Percentiles rank a stretch among this genome's conserved stretches.
These are phyloP conservation scores for Actinemys pallida DNA, from an alignment of 2,113 vertebrate genomes.

Conservation along the genomic window DNA sequence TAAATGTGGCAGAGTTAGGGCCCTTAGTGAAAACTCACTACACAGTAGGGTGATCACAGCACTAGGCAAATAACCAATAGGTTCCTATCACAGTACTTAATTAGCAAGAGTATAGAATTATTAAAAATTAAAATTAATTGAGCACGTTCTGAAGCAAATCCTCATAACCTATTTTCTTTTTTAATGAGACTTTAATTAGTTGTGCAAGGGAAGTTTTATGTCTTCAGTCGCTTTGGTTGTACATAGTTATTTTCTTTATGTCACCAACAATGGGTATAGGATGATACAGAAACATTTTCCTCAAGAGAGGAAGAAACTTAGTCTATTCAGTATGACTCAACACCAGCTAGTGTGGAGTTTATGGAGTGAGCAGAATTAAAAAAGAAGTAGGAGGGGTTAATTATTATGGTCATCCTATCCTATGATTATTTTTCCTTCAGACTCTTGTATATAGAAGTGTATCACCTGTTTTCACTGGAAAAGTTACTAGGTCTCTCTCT, in stretches of 20 bases:
- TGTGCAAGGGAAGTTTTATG: constrained; percentile 64
- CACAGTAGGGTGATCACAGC: background rate
- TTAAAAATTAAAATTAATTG: constrained; percentile 75
- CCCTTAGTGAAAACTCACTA: background rate
- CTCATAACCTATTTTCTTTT: constrained; percentile 64
- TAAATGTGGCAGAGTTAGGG: background rate
- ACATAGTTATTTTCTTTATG: constrained; percentile 44
- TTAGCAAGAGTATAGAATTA: constrained; percentile 70
- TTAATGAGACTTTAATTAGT: constrained; percentile 71
- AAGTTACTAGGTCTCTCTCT: background rate
- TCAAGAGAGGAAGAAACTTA: constrained; percentile 58
- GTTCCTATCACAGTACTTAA: constrained; percentile 60
- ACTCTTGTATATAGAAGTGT: background rate
- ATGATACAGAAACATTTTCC: constrained; percentile 65
- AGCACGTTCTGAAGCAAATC: constrained; percentile 66
- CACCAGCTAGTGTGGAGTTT: constrained; percentile 62
- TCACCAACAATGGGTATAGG: constrained; percentile 51
- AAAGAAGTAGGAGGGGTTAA: constrained; percentile 37
- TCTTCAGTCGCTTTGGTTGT: constrained; percentile 57
- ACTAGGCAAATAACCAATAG: constrained; percentile 53
- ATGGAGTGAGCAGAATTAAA: constrained; percentile 64
- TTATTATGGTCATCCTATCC: constrained; percentile 36
- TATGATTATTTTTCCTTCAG: constrained; percentile 35
- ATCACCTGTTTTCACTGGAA: background rate
- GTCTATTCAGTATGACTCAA: constrained; percentile 62